A percentile compares a stretch with the other conserved stretches of the same genome.
Evolutionary conservation across 2,888 invertebrate genomes (phyloP).

Genomic region (Diaphora mendica): DNA sequence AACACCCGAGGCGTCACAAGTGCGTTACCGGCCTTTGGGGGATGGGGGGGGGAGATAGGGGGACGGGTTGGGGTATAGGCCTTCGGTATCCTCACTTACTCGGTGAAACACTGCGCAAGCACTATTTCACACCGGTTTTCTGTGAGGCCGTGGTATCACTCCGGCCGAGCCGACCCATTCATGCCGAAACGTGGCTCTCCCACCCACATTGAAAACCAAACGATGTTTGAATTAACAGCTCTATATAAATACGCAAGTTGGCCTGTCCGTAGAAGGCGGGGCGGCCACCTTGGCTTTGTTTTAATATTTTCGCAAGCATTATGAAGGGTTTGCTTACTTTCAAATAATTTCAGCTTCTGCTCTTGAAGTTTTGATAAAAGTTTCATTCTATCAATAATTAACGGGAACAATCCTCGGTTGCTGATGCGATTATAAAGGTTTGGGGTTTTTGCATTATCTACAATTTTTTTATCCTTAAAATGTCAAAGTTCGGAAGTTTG

Average conservation of each 20-base stretch:
- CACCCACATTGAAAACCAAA: conserved; percentile 4
- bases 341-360: conserved; percentile 86
- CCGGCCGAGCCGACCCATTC: too few relatives aligned
- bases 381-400: conserved; percentile 87
- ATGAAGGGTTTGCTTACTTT: conserved; percentile 86
- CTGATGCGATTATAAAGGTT: conserved; percentile 85
- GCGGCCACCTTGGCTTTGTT: conserved; percentile 85
- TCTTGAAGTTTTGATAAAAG: conserved; percentile 86
- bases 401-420: conserved; percentile 78
- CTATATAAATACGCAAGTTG: conserved; percentile 58
- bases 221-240: conserved; percentile 58
- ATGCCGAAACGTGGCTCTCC: too few relatives aligned
- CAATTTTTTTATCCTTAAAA: conserved; percentile 58
- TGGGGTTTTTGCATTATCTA: conserved; percentile 76
- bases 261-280: conserved; percentile 78
- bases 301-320: conserved; percentile 87
- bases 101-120: too few relatives aligned
- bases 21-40: too few relatives aligned
- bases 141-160: too few relatives aligned
- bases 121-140: too few relatives aligned
- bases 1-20: too few relatives aligned
- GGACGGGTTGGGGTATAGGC: too few relatives aligned
- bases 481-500: conserved; percentile 56
- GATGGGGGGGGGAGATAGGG: too few relatives aligned
- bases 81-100: too few relatives aligned